Base-by-base conservation (phyloP, 2,797 vertebrate genomes). In the Delichon dasypus region DNA sequence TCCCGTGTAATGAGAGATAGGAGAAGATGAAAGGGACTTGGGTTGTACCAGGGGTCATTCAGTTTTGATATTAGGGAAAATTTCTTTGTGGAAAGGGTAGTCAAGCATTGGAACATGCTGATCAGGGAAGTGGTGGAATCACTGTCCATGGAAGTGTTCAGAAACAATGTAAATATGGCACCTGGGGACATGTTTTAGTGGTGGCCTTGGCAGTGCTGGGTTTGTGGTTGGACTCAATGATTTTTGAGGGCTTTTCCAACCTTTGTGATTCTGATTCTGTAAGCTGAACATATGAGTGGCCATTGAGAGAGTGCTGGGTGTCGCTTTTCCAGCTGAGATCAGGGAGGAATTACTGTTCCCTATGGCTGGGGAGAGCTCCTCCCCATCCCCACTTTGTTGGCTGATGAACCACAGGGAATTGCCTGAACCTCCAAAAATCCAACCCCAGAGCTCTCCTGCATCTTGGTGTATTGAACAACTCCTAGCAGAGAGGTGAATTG, bases 281-380 rank as follows among this genome's bases (percentile, higher is more conserved):
- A 16, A 51, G 27, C 16, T 27, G 53, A 70, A 27, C 0, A 0
- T 7, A 2, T 0, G 1, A n/a, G 27, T 17, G 44, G 27, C 50
- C 54, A 13, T 0, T 0, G 42, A 53, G 50, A 18, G 51, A 27
- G 11, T 2, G 20, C 0, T 74, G 76, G 61, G 53, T 10, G 36
- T 6, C 23, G 5, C 13, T 71, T n/a, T 73, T 78, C 26, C 66
- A 57, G 62, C 51, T 62, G 67, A 53, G 50, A 53, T 32, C 11
- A 5, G 51, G 73, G 34, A 68, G 42, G 11, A 84, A 53, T 7
- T 70, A 51, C 55, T 72, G 30, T 7, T 50, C 48, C 21, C 62
- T 60, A 21, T 4, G 30, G 6, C 34, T 47, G 65, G 9, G 32
- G 16, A 85, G 11, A 73, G 15, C 38, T 68, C n/a, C 47, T 65